Evolutionary conservation across 1,140 invertebrate species (phyloP).

Genomic region (Manduca sexta): DNA sequence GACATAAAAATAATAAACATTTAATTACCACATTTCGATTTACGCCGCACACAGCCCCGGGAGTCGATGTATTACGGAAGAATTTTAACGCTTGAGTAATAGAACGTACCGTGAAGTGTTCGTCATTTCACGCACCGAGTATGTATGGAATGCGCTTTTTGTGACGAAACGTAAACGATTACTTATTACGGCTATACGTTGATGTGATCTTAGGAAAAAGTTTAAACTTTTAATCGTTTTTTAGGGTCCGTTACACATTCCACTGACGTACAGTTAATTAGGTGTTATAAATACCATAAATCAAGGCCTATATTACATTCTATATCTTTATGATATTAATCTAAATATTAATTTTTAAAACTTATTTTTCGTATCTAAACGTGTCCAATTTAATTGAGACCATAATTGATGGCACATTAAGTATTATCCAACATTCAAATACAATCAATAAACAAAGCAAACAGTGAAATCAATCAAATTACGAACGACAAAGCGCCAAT

Average conservation of each 20-base stretch:
- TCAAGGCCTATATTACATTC: no score
- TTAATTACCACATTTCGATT: slow-evolving; percentile 2
- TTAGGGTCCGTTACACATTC: no score
- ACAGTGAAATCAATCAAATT: slow-evolving; percentile 47
- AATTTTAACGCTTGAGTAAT: slow-evolving; percentile 41
- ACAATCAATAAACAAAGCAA: slow-evolving; percentile 21
- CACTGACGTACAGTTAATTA: no score
- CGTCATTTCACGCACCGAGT: slow-evolving; percentile 31
- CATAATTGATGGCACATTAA: no score
- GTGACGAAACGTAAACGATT: slow-evolving; percentile 34
- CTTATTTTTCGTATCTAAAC: no score
- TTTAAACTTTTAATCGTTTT: background rate
- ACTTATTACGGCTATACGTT: slow-evolving; percentile 28
- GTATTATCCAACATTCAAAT: no score
- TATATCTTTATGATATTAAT: no score
- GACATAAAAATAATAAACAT: no score
- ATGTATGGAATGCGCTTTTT: slow-evolving; percentile 52
- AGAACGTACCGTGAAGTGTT: slow-evolving; percentile 40
- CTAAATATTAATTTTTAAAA: no score
- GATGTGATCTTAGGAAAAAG: slow-evolving; percentile 24
- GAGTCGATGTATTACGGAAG: slow-evolving; percentile 29
- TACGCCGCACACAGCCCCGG: background rate
- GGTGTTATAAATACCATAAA: no score
- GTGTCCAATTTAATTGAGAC: no score
- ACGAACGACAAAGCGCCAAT: slow-evolving; percentile 21